Evolutionary conservation across 2,888 invertebrate genomes (phyloP).

Genomic region (Hanleya hanleyi): DNA sequence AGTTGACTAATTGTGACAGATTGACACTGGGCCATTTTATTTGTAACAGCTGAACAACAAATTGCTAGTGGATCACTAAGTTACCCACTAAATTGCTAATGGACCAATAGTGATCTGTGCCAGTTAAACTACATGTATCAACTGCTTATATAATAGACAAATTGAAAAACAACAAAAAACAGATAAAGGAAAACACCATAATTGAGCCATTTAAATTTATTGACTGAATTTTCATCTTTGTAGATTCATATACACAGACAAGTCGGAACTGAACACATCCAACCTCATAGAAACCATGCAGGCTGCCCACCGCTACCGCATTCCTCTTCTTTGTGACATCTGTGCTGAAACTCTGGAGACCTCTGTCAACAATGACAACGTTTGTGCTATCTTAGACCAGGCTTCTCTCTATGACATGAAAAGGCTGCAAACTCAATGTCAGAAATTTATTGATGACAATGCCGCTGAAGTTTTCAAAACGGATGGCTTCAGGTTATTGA

Average conservation of each 20-base stretch:
- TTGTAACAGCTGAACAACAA: too few species aligned
- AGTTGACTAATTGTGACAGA: too few species aligned
- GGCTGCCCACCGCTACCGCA: neutral
- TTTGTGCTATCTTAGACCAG: neutral
- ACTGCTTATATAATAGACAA: too few species aligned
- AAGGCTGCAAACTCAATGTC: neutral
- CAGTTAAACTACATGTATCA: too few species aligned
- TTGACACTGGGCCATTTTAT: too few species aligned
- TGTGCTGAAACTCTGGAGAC: neutral
- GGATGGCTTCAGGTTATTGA: neutral
- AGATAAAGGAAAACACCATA: too few species aligned
- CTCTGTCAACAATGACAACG: neutral
- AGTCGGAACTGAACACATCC: neutral
- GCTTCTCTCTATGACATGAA: neutral
- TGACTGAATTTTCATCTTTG: neutral
- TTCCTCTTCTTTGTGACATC: neutral
- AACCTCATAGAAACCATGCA: neutral
- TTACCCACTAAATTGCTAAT: too few species aligned
- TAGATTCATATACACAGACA: constrained; percentile 5
- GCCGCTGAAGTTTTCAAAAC: neutral
- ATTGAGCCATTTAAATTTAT: too few species aligned
- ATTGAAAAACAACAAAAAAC: too few species aligned
- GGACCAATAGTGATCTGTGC: too few species aligned
- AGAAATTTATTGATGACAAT: neutral
- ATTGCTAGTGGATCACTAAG: too few species aligned